Percentiles rank a stretch among this genome's conserved stretches.
These are phyloP conservation scores for Notoglanidium macrostoma DNA, from an alignment of 2,797 vertebrate genomes.

Conservation along the genomic window DNA sequence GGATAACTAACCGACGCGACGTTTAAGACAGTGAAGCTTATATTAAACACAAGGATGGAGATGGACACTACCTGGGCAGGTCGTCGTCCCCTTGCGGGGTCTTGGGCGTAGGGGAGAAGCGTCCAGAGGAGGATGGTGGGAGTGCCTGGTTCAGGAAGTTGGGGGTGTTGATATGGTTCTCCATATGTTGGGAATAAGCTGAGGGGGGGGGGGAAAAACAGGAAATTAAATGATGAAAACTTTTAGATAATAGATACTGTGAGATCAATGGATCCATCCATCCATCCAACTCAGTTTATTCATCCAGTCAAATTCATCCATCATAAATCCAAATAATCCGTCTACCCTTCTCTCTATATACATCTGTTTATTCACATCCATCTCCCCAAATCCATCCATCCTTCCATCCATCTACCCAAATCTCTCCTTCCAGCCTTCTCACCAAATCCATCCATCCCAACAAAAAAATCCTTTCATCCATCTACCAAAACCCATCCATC, in stretches of 20 bases:
- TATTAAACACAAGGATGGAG: neutral
- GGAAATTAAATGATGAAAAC: neutral
- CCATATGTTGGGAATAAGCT: constrained; percentile 89
- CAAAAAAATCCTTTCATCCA: neutral
- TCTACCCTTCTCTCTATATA: no score
- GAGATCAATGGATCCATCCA: no score
- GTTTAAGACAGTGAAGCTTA: neutral
- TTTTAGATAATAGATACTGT: neutral
- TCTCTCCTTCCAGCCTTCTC: neutral
- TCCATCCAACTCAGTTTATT: neutral
- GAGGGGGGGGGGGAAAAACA: constrained; percentile 33
- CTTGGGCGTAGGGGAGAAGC: constrained; percentile 89
- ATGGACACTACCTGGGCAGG: constrained; percentile 79
- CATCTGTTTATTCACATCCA: no score
- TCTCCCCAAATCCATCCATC: neutral
- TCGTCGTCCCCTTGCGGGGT: constrained; percentile 87
- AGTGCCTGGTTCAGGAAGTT: constrained; percentile 81
- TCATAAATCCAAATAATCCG: neutral
- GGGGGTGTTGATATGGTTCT: constrained; percentile 90
- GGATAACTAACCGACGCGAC: neutral
- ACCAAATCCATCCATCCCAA: neutral
- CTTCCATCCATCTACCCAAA: neutral
- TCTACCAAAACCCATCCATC: neutral
- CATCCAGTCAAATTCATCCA: neutral
- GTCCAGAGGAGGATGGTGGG: constrained; percentile 81